These are phyloP conservation scores for Sepioteuthis lessoniana DNA, from an alignment of 2,888 invertebrate genomes.

Conservation along the genomic window DNA sequence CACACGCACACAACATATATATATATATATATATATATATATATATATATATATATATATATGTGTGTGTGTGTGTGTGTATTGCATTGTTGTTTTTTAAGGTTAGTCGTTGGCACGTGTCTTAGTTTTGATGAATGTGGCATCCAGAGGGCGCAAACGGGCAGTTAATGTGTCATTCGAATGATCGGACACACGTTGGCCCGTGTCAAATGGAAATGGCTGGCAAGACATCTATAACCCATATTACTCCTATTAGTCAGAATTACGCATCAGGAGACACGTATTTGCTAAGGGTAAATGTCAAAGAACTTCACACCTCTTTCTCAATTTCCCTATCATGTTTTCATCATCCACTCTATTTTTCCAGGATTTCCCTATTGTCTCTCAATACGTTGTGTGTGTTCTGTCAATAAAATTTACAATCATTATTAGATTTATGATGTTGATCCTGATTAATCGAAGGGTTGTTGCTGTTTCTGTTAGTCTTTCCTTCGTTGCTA, in stretches of 20 bases:
- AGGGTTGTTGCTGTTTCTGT: not conserved
- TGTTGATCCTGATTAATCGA: not conserved
- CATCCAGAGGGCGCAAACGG: not conserved
- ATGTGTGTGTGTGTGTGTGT: not conserved
- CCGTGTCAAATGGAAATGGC: conserved; percentile 23
- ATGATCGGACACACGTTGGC: conserved; percentile 12
- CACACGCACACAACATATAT: not conserved
- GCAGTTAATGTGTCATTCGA: not conserved
- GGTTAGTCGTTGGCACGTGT: not conserved
- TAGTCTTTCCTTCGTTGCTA: not conserved
- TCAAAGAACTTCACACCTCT: not conserved
- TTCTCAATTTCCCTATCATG: not conserved
- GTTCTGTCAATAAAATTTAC: not conserved
- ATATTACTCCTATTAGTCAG: not conserved
- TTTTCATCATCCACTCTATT: not conserved
- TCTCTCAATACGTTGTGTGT: not conserved
- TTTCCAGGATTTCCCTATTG: not conserved
- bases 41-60: not conserved
- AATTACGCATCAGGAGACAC: conserved; percentile 33
- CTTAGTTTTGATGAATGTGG: not conserved
- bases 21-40: not conserved
- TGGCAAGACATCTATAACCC: not conserved
- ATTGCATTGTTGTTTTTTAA: not conserved
- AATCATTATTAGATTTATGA: not conserved
- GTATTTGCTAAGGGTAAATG: not conserved